phyloP scores from a whole-genome alignment of 2,888 invertebrate species.

The Parnassius glacialis region DNA sequence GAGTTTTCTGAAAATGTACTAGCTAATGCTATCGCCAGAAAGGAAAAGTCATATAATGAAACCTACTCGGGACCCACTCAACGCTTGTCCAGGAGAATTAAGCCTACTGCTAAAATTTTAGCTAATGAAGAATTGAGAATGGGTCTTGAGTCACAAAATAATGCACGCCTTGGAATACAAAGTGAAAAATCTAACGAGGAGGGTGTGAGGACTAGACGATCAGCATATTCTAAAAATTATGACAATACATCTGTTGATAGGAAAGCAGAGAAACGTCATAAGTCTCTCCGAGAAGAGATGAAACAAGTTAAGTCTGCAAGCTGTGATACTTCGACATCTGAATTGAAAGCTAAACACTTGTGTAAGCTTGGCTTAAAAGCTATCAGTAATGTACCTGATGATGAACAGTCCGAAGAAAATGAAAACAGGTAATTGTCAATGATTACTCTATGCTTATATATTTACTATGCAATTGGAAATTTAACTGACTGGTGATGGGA shows the following conservation, averaged over 20 bases:
- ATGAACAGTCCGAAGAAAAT: constrained; percentile 41
- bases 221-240: constrained; percentile 44
- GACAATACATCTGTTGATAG: constrained; percentile 36
- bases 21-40: constrained; percentile 86
- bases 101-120: constrained; percentile 84
- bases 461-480: no score
- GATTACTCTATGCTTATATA: no score
- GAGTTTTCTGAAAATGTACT: constrained; percentile 83
- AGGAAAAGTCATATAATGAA: constrained; percentile 85
- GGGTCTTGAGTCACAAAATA: constrained; percentile 80
- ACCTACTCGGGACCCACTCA: constrained; percentile 52
- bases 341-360: constrained; percentile 80
- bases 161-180: constrained; percentile 72
- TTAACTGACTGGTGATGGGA: no score
- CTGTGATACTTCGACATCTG: constrained; percentile 53
- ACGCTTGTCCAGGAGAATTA: constrained; percentile 77
- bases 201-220: constrained; percentile 61
- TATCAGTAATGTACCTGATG: constrained; percentile 49
- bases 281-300: constrained; percentile 22
- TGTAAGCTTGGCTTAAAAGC: constrained; percentile 78
- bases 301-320: constrained; percentile 31
- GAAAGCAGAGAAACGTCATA: constrained; percentile 31
- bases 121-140: constrained; percentile 83
- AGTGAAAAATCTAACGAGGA: constrained; percentile 59
- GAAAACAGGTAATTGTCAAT: constrained; percentile 34